phyloP scores from a whole-genome alignment of 2,113 vertebrate genomes.

The Gnathonemus longibarbis region DNA sequence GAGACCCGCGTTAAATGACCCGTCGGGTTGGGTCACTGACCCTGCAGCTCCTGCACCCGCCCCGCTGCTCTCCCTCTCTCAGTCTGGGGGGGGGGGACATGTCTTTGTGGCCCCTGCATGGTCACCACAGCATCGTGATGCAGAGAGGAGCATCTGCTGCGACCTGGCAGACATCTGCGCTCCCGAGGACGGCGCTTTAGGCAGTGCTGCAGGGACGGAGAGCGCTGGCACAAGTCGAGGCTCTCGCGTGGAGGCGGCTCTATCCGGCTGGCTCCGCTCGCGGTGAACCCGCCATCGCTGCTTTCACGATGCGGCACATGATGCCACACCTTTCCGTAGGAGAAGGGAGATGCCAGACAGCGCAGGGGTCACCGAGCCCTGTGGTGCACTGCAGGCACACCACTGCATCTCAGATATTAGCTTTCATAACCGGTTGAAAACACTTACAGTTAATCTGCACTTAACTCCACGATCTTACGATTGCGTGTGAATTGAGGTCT shows the following conservation, averaged over 20 bases:
- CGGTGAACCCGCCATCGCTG: neutral
- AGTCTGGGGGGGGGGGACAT: neutral
- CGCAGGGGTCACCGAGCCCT: neutral
- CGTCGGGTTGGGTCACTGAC: neutral
- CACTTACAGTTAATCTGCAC: neutral
- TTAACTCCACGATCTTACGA: neutral
- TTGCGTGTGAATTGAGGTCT: neutral
- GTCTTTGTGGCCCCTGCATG: neutral
- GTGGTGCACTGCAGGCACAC: neutral
- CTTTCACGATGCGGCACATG: neutral
- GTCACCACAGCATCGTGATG: neutral
- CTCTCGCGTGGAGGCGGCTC: neutral
- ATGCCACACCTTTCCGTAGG: neutral
- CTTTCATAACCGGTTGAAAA: neutral
- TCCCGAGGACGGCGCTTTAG: neutral
- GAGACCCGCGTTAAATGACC: neutral
- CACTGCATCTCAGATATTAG: neutral
- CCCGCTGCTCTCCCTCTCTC: neutral
- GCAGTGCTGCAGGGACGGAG: neutral
- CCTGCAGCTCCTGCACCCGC: no score
- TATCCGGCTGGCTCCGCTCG: neutral
- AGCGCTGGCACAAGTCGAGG: neutral
- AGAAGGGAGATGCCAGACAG: neutral
- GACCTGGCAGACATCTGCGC: neutral
- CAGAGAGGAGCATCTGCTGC: neutral